Conservation (phyloP, 2,888 invertebrate species). For the Epinotia nisella region DNA sequence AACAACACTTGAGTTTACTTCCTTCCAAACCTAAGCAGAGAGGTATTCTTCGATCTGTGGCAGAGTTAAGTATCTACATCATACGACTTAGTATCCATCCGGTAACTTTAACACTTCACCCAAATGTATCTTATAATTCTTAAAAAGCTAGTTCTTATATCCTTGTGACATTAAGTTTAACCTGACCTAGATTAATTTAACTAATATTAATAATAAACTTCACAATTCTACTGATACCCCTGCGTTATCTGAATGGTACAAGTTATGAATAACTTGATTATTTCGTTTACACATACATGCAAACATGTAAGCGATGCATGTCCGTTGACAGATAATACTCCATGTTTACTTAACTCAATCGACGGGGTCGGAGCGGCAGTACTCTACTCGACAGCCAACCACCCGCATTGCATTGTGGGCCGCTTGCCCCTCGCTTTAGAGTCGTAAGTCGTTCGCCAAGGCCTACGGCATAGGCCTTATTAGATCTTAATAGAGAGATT, state of each 20-base stretch:
- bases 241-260: conserved; percentile 60
- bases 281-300: conserved; percentile 67
- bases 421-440: conserved; percentile 63
- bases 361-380: conserved; percentile 74
- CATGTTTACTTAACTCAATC: conserved; percentile 83
- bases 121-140: neutral
- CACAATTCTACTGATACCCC: conserved; percentile 48
- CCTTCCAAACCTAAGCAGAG: conserved; percentile 1
- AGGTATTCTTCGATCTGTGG: too few relatives aligned
- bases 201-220: conserved; percentile 52
- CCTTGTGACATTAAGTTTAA: conserved; percentile 46
- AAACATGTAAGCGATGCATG: conserved; percentile 70
- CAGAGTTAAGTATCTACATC: neutral
- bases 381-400: conserved; percentile 58
- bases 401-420: conserved; percentile 58
- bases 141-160: conserved; percentile 4
- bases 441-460: conserved; percentile 65
- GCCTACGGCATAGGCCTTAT: conserved; percentile 65
- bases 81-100: neutral
- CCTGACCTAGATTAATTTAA: conserved; percentile 63
- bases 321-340: conserved; percentile 84
- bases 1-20: conserved; percentile 18
- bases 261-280: conserved; percentile 77
- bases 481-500: conserved; percentile 62
- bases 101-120: neutral